Evolutionary conservation across 2,113 vertebrate species (phyloP).

Genomic region (Tupaia tana): DNA sequence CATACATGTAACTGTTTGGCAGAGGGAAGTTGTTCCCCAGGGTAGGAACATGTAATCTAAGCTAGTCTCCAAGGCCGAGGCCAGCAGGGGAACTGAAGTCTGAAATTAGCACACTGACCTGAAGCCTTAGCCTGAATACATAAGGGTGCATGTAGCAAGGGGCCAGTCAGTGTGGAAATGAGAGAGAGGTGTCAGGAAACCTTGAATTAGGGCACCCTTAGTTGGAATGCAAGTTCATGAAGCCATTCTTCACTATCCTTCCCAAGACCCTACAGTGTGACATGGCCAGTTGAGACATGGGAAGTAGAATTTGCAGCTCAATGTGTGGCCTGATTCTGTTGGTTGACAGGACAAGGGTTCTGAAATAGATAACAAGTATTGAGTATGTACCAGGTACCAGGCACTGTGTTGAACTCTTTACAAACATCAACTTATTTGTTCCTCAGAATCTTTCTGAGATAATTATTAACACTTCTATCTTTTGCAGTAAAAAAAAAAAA

Average conservation of each 20-base stretch:
- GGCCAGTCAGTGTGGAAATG: neutral
- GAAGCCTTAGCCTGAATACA: constrained; percentile 54
- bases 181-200: neutral
- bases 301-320: constrained; percentile 22
- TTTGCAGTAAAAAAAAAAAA: neutral
- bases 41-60: constrained; percentile 60
- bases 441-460: constrained; percentile 4
- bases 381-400: neutral
- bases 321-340: constrained; percentile 22
- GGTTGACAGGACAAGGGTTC: neutral
- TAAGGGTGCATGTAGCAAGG: constrained; percentile 26
- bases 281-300: constrained; percentile 20
- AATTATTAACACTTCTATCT: neutral
- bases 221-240: neutral
- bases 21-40: neutral
- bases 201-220: constrained; percentile 32
- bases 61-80: constrained; percentile 54
- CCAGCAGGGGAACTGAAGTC: constrained; percentile 47
- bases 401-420: constrained; percentile 50
- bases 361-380: constrained; percentile 40
- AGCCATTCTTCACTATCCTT: neutral
- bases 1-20: neutral
- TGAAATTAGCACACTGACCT: constrained; percentile 70
- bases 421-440: constrained; percentile 3
- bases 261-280: neutral